These are phyloP conservation scores for Reticulitermes speratus DNA, from an alignment of 1,140 invertebrate species.

Conservation along the genomic window DNA sequence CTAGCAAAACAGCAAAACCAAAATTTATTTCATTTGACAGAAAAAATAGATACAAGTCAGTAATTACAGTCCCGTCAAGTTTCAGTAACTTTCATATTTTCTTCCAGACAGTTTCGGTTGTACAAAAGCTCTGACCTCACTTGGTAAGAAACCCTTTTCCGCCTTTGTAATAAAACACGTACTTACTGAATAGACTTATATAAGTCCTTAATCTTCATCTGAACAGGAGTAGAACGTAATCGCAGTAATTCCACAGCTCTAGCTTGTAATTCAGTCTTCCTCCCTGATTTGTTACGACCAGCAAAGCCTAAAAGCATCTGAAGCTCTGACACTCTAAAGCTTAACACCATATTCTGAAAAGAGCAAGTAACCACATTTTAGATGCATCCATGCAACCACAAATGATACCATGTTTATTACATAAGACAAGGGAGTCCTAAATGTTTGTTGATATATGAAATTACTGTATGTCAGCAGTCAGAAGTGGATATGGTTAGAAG, in stretches of 20 bases:
- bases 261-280: constrained; percentile 82
- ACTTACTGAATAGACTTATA: constrained; percentile 70
- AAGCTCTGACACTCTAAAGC: constrained; percentile 81
- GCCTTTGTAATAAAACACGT: background rate
- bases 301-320: constrained; percentile 82
- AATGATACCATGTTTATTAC: background rate
- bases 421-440: too few species aligned
- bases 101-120: too few species aligned
- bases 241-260: constrained; percentile 76
- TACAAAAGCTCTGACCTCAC: too few species aligned
- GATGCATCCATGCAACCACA: background rate
- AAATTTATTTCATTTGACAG: too few species aligned
- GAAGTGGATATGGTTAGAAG: too few species aligned
- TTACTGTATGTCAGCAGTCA: too few species aligned
- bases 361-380: constrained; percentile 32
- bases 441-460: too few species aligned
- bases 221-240: constrained; percentile 67
- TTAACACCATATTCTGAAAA: constrained; percentile 77
- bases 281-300: constrained; percentile 79
- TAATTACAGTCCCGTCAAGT: too few species aligned
- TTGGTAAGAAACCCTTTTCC: too few species aligned
- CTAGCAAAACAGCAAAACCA: too few species aligned
- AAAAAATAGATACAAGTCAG: too few species aligned
- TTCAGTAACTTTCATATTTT: too few species aligned
- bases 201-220: constrained; percentile 80